Evolutionary conservation across 2,888 invertebrate genomes (phyloP), one percentile per base, ranked within the genome.

Genomic region (Trachelus iudaicus): DNA sequence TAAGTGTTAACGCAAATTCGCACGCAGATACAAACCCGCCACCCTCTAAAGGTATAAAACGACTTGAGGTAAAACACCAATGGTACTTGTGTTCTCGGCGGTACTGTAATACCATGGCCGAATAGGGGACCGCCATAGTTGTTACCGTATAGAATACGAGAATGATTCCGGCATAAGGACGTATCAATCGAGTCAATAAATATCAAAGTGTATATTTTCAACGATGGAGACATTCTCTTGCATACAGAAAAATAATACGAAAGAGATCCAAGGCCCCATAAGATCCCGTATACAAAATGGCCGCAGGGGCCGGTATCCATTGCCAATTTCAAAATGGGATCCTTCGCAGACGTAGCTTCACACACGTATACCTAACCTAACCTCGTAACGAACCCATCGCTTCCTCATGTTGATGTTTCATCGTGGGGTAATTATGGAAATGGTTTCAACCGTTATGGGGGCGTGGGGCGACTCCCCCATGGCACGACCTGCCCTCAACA

Each of bases 391-490:
- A 71, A 71, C 33, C 71, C 71, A 78, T 78, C 77, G 76, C 76
- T 74, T 73, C 75, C 77, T 77, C 68, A 40, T 75, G 69, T 76
- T 75, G 73, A 78, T 74, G 76, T 77, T 71, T 78, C 56, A 56
- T 83, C 85, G 85, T 86, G 86, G 85, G 86, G 86, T 85, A 86
- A 86, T 86, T 86, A 88, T 88, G 88, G 88, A 88, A 88, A 88
- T 88, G 86, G 85, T 88, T 86, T 88, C 85, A 87, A 88, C 88
- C 88, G 87, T 87, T 88, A 87, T 80, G 87, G 86, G 82, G 88
- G 86, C 87, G 87, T 88, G 85, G 82, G 83, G 77, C 77, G 82
- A 68, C 69, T 78, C 78, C 75, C 79, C 84, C 84, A 81, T 85
- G 86, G 84, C 86, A 85, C 83, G 87, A 83, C 83, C 82, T 82